phyloP scores from a whole-genome alignment of 2,797 vertebrate genomes.

The Cirrhinus mrigala region DNA sequence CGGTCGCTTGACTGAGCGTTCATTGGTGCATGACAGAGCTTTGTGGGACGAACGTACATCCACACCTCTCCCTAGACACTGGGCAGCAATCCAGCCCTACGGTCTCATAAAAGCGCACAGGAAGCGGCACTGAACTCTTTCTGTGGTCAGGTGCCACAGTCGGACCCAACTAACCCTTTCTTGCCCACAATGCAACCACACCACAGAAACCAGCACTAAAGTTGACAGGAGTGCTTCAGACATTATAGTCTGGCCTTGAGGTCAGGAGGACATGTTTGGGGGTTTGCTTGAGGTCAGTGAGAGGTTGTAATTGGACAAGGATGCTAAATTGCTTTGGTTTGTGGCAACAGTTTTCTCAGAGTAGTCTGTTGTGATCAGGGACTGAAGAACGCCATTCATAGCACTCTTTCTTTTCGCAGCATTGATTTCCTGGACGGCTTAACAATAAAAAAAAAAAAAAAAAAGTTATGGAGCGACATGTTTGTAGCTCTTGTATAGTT shows the following conservation, averaged over 20 bases:
- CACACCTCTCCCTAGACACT: conserved; percentile 42
- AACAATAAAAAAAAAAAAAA: background rate
- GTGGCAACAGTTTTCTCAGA: background rate
- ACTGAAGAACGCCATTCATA: conserved; percentile 21
- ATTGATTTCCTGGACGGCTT: background rate
- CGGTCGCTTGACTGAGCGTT: conserved; percentile 46
- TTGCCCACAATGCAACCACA: conserved; percentile 40
- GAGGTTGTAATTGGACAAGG: conserved; percentile 16
- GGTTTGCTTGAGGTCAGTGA: conserved; percentile 41
- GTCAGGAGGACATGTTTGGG: conserved; percentile 45
- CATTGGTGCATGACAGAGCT: conserved; percentile 41
- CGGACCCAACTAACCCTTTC: conserved; percentile 28
- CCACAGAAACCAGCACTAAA: conserved; percentile 14
- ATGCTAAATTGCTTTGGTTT: conserved; percentile 19
- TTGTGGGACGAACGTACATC: conserved; percentile 38
- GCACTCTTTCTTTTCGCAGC: background rate
- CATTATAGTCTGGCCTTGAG: conserved; percentile 29
- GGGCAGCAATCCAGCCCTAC: conserved; percentile 31
- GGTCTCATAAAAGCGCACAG: conserved; percentile 31
- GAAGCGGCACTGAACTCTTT: conserved; percentile 10
- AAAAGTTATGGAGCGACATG: background rate
- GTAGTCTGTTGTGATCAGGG: background rate
- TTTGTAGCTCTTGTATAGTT: background rate
- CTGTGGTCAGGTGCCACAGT: conserved; percentile 21
- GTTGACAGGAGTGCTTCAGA: conserved; percentile 14